Evolutionary conservation across 2,797 vertebrate genomes (phyloP).

Genomic region (Otolemur crassicaudatus): DNA sequence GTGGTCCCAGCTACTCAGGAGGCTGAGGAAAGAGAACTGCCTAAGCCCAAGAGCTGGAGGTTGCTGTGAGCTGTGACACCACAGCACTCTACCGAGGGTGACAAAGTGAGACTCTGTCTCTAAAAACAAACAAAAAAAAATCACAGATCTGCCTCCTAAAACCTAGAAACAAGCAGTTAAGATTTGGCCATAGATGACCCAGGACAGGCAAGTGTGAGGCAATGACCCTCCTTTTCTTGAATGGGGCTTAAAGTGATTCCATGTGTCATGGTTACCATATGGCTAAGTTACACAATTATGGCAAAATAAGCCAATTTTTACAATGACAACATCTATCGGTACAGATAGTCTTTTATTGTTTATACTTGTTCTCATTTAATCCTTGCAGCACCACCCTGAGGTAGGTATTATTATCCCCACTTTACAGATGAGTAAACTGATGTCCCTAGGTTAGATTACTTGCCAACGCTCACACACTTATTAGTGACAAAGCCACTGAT

Average conservation of each 20-base stretch:
- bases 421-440: constrained; percentile 52
- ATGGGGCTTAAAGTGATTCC: neutral
- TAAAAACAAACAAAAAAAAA: neutral
- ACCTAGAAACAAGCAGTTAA: neutral
- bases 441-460: constrained; percentile 38
- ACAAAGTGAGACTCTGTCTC: too few relatives aligned
- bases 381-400: constrained; percentile 78
- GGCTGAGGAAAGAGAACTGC: too few relatives aligned
- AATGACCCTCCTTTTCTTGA: neutral
- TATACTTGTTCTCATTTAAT: constrained; percentile 30
- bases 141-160: neutral
- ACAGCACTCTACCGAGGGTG: too few relatives aligned
- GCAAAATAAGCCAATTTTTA: neutral
- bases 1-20: too few relatives aligned
- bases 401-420: constrained; percentile 79
- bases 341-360: constrained; percentile 73
- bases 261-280: neutral
- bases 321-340: constrained; percentile 22
- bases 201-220: neutral
- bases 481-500: constrained; percentile 36
- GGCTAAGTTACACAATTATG: neutral
- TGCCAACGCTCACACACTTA: constrained; percentile 8
- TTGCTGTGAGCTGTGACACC: too few relatives aligned
- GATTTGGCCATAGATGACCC: neutral
- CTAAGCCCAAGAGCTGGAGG: too few relatives aligned